Evolutionary conservation across 2,797 vertebrate genomes (phyloP).

Genomic region (Takifugu ocellatus): DNA sequence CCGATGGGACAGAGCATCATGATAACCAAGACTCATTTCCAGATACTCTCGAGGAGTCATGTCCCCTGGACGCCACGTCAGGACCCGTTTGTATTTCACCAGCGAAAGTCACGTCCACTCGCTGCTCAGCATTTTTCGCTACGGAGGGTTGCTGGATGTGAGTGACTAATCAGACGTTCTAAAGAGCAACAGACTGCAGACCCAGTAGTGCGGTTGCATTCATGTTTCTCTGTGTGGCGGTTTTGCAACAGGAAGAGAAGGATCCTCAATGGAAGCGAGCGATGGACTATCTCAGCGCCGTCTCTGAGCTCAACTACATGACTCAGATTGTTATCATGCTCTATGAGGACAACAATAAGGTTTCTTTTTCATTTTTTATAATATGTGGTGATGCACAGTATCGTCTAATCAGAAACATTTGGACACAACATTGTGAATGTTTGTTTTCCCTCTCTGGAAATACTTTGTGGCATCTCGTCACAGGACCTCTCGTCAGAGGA

Average conservation of each 20-base stretch:
- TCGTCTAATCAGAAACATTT: too few species aligned
- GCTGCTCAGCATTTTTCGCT: constrained; percentile 94
- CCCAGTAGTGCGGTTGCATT: neutral
- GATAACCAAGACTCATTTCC: neutral
- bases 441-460: too few species aligned
- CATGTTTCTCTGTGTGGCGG: constrained; percentile 1
- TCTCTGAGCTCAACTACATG: constrained; percentile 99
- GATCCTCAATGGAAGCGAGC: constrained; percentile 97
- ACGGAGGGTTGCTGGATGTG: constrained; percentile 92
- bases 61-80: constrained; percentile 92
- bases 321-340: constrained; percentile 99
- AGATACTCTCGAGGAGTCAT: constrained; percentile 97
- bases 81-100: constrained; percentile 96
- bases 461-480: neutral
- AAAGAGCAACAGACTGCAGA: neutral
- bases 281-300: constrained; percentile 95
- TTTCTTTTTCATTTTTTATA: constrained; percentile 32
- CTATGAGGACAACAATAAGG: constrained; percentile 98
- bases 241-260: constrained; percentile 82
- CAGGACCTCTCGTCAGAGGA: constrained; percentile 93
- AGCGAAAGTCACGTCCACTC: constrained; percentile 98
- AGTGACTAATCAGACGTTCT: constrained; percentile 45
- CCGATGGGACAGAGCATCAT: neutral
- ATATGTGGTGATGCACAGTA: too few species aligned
- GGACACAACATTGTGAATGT: too few species aligned